A percentile compares a stretch with the other conserved stretches of the same genome.
These are phyloP conservation scores for Drosophila siamana DNA, from an alignment of 2,888 invertebrate species.

Conservation along the genomic window DNA sequence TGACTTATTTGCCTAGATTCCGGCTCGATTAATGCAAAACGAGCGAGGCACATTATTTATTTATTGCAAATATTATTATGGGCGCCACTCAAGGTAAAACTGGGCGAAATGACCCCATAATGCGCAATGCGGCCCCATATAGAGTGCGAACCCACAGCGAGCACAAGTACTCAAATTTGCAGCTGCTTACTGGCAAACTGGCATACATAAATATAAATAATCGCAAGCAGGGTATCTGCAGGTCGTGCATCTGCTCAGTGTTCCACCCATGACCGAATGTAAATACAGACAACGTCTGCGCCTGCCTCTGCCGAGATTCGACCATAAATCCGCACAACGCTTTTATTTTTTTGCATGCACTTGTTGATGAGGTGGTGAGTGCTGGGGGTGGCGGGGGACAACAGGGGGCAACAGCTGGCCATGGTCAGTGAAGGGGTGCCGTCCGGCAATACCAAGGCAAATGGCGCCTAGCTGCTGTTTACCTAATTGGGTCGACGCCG, in stretches of 20 bases:
- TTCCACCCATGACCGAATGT: slow-evolving; percentile 10
- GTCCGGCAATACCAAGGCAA: slow-evolving; percentile 42
- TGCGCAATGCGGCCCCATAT: background rate
- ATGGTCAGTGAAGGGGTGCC: slow-evolving; percentile 18
- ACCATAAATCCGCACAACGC: slow-evolving; percentile 53
- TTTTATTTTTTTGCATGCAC: slow-evolving; percentile 58
- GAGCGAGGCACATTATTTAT: slow-evolving; percentile 14
- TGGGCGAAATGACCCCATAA: slow-evolving; percentile 7
- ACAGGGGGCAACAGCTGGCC: slow-evolving; percentile 18
- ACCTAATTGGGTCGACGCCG: slow-evolving; percentile 66
- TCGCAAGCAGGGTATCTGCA: slow-evolving; percentile 17
- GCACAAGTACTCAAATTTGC: background rate
- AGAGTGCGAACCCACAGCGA: background rate
- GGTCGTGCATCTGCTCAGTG: background rate
- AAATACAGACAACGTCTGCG: slow-evolving; percentile 46
- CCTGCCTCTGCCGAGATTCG: slow-evolving; percentile 23
- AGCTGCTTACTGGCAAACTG: background rate
- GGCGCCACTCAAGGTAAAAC: slow-evolving; percentile 18
- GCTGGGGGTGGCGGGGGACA: background rate
- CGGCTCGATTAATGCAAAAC: slow-evolving; percentile 20
- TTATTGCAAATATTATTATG: slow-evolving; percentile 23
- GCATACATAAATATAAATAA: too few species aligned
- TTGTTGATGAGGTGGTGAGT: slow-evolving; percentile 1
- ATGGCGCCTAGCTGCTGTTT: slow-evolving; percentile 64
- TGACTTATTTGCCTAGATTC: slow-evolving; percentile 37